Evolutionary conservation across 2,888 invertebrate species (phyloP).

Genomic region (Cryptocephalus primarius): DNA sequence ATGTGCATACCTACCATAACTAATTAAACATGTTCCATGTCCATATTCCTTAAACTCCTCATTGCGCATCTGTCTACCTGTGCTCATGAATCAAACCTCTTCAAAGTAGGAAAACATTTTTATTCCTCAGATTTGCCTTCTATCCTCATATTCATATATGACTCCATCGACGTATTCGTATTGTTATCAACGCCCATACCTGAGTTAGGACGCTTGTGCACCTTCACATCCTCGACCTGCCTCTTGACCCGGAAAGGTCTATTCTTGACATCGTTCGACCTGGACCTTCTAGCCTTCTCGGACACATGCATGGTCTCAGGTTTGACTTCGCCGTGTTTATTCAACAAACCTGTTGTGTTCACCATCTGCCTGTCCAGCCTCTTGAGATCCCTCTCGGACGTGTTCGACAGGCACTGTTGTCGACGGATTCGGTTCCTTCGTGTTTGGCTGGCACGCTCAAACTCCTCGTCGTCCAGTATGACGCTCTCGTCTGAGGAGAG

Average conservation of each 20-base stretch:
- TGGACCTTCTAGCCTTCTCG: constrained; percentile 11
- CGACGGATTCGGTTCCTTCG: not conserved
- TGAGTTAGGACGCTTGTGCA: constrained; percentile 10
- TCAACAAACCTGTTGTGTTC: constrained; percentile 16
- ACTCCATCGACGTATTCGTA: not conserved
- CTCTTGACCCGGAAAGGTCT: constrained; percentile 14
- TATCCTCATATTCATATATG: too few species aligned
- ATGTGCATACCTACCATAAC: too few species aligned
- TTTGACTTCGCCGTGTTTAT: constrained; percentile 15
- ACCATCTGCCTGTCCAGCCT: constrained; percentile 13
- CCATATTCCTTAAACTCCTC: too few species aligned
- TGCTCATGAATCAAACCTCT: too few species aligned
- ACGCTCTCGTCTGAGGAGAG: constrained; percentile 11
- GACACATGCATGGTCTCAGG: constrained; percentile 15
- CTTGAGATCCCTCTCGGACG: constrained; percentile 13
- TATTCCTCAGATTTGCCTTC: too few species aligned
- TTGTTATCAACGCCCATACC: constrained; percentile 1
- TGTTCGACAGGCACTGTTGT: constrained; percentile 14
- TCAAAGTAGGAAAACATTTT: too few species aligned
- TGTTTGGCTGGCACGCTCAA: constrained; percentile 6
- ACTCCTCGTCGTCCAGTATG: constrained; percentile 16
- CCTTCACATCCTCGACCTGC: constrained; percentile 12
- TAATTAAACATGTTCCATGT: too few species aligned
- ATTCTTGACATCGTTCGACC: constrained; percentile 12
- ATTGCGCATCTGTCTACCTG: too few species aligned